phyloP scores from a whole-genome alignment of 1,140 invertebrate species.

The Bombus consobrinus region DNA sequence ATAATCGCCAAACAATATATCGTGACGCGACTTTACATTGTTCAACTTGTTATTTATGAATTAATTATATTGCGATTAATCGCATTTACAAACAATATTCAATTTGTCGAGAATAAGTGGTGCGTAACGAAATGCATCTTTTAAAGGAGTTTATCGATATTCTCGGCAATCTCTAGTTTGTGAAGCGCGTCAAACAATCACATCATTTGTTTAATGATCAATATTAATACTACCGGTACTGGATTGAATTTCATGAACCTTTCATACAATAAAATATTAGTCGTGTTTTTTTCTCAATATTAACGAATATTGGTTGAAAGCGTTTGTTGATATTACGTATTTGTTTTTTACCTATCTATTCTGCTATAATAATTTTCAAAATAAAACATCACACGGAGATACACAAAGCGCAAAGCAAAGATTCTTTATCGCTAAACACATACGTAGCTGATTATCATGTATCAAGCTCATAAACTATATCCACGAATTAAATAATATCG shows the following conservation, averaged over 20 bases:
- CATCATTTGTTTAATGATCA: background rate
- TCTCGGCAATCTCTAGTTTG: background rate
- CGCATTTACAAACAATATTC: background rate
- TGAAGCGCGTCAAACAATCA: background rate
- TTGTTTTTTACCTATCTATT: too few species aligned
- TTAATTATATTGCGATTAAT: background rate
- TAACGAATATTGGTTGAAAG: too few species aligned
- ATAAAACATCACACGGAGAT: background rate
- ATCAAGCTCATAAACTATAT: background rate
- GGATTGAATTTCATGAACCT: background rate
- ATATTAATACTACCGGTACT: background rate
- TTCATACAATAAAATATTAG: too few species aligned
- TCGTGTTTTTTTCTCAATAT: too few species aligned
- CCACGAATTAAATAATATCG: conserved; percentile 18
- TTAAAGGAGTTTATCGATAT: background rate
- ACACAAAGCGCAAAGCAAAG: background rate
- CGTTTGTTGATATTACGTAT: too few species aligned
- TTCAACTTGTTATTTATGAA: background rate
- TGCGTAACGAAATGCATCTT: background rate
- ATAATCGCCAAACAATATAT: background rate
- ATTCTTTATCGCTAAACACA: background rate
- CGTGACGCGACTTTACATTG: background rate
- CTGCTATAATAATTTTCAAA: too few species aligned
- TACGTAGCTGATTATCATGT: background rate
- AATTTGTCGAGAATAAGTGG: background rate